Evolutionary conservation across 2,888 invertebrate genomes (phyloP).

Genomic region (Machimus rusticus): DNA sequence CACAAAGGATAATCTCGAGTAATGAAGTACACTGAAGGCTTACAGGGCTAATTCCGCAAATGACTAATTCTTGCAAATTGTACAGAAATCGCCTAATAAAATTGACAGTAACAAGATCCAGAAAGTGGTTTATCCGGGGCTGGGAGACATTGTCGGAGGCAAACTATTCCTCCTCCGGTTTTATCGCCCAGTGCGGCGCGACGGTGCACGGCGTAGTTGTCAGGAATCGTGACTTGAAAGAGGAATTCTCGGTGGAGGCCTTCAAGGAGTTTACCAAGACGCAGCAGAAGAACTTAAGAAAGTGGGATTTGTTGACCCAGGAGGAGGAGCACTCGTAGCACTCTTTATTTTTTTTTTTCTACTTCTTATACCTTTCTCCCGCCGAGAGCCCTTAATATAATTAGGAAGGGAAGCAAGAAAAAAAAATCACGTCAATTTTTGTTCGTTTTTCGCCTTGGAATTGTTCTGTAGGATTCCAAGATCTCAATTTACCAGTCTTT

Average conservation of each 20-base stretch:
- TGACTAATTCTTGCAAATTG: constrained; percentile 35
- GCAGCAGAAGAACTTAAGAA: neutral
- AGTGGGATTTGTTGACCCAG: neutral
- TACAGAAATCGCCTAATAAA: constrained; percentile 35
- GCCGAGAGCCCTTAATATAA: constrained; percentile 13
- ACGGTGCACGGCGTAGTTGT: neutral
- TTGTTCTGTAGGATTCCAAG: neutral
- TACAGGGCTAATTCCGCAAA: constrained; percentile 28
- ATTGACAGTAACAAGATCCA: constrained; percentile 22
- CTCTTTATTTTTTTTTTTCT: neutral
- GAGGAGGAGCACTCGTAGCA: neutral
- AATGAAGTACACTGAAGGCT: neutral
- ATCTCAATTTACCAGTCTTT: constrained; percentile 10
- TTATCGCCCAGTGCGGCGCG: neutral
- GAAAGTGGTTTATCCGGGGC: neutral
- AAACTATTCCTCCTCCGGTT: constrained; percentile 20
- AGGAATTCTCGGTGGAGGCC: neutral
- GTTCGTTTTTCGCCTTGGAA: neutral
- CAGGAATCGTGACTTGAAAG: constrained; percentile 33
- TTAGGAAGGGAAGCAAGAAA: neutral
- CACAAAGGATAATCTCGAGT: neutral
- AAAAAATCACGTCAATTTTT: neutral
- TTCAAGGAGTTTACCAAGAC: neutral
- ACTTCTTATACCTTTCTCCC: neutral
- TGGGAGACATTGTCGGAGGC: neutral